Conservation (phyloP, 2,888 invertebrate genomes). For the Geophilus truncorum region DNA sequence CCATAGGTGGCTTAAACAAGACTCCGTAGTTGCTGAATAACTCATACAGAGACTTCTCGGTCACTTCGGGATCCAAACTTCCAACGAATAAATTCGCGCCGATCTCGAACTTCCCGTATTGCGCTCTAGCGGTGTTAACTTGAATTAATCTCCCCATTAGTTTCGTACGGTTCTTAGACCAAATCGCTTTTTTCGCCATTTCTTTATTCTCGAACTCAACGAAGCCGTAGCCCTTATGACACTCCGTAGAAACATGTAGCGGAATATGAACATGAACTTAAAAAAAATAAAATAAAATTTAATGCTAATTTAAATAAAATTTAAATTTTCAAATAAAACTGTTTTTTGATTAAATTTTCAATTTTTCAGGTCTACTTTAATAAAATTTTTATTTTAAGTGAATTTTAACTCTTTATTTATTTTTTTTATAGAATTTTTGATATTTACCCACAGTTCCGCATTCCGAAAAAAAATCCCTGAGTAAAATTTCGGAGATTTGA, state of each 20-base stretch:
- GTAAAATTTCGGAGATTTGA: no score
- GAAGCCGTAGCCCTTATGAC: slow-evolving; percentile 99
- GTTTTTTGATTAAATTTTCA: no score
- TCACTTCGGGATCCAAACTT: slow-evolving; percentile 97
- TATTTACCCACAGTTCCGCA: no score
- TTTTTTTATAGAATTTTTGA: no score
- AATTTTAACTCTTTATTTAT: no score
- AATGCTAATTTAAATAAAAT: no score
- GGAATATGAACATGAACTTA: slow-evolving; percentile 99
- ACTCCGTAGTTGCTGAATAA: slow-evolving; percentile 99
- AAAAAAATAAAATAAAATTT: slow-evolving; percentile 45
- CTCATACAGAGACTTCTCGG: slow-evolving; percentile 96
- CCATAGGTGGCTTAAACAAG: slow-evolving; percentile 96
- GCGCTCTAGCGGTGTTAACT: slow-evolving; percentile 97
- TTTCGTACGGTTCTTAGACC: slow-evolving; percentile 99
- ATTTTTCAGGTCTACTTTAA: no score
- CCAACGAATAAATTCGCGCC: slow-evolving; percentile 99
- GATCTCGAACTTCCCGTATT: slow-evolving; percentile 98
- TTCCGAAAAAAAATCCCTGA: no score
- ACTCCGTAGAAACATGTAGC: slow-evolving; percentile 95
- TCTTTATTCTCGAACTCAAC: slow-evolving; percentile 99
- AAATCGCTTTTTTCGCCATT: slow-evolving; percentile 99
- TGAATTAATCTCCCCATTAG: slow-evolving; percentile 96
- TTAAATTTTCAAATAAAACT: no score
- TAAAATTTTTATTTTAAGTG: no score